A percentile compares a stretch with the other conserved stretches of the same genome.
Evolutionary conservation across 2,888 invertebrate species (phyloP).

Genomic region (Polietes domitor): DNA sequence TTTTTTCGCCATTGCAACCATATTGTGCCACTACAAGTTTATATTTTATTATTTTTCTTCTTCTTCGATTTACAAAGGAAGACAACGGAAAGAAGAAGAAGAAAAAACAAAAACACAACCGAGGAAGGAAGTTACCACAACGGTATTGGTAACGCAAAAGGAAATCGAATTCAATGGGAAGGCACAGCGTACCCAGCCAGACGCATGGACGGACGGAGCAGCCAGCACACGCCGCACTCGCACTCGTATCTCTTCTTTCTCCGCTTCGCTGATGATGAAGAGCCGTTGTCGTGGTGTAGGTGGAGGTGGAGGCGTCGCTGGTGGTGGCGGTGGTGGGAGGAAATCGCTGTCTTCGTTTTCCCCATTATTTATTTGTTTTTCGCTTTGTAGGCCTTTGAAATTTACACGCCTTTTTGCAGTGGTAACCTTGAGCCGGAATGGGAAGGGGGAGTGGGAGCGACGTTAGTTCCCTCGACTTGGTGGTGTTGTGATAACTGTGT

Average conservation of each 20-base stretch:
- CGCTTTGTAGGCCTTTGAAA: slow-evolving; percentile 39
- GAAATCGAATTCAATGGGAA: slow-evolving; percentile 53
- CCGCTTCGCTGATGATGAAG: slow-evolving; percentile 28
- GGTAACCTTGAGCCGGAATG: slow-evolving; percentile 32
- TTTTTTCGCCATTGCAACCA: slow-evolving; percentile 5
- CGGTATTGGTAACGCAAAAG: slow-evolving; percentile 49
- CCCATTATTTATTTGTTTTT: slow-evolving; percentile 49
- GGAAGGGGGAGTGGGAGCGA: neutral
- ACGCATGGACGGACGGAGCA: neutral
- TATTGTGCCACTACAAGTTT: slow-evolving; percentile 20
- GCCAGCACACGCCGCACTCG: neutral
- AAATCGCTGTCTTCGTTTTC: slow-evolving; percentile 8
- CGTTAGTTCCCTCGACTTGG: neutral
- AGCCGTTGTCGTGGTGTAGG: neutral
- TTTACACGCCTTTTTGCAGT: slow-evolving; percentile 56
- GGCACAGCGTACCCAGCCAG: neutral
- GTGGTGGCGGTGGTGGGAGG: neutral
- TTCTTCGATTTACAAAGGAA: neutral
- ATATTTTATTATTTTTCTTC: slow-evolving; percentile 15
- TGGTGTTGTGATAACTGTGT: slow-evolving; percentile 10
- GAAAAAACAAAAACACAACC: neutral
- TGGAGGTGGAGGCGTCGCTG: neutral
- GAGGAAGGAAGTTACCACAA: slow-evolving; percentile 49
- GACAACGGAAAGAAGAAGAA: neutral
- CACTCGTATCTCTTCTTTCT: neutral